These are phyloP conservation scores for Saccostrea cuccullata DNA, from an alignment of 1,140 invertebrate genomes.

Conservation along the genomic window DNA sequence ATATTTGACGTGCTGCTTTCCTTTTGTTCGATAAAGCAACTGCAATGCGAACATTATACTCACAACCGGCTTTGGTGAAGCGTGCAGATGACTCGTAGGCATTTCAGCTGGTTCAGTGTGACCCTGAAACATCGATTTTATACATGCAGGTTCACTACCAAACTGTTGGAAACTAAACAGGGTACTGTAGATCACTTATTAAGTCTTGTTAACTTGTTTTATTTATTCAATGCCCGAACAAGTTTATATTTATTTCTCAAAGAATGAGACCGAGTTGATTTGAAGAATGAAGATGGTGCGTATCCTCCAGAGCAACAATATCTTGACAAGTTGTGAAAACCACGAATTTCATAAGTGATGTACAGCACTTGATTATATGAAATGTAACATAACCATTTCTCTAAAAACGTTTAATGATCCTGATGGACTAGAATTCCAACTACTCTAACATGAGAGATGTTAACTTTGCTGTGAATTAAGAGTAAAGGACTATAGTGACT, in stretches of 20 bases:
- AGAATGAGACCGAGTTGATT: too few relatives aligned
- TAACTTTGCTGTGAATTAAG: neutral
- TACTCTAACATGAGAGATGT: neutral
- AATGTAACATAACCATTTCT: neutral
- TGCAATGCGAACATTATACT: slow-evolving; percentile 43
- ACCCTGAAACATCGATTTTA: slow-evolving; percentile 22
- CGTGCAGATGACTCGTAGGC: slow-evolving; percentile 35
- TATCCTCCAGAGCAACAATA: neutral
- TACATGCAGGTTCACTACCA: slow-evolving; percentile 26
- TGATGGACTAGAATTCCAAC: neutral
- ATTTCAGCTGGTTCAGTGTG: neutral
- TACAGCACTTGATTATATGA: neutral
- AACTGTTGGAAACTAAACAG: neutral
- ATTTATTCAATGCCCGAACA: neutral
- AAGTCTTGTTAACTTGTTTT: neutral
- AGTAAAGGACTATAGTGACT: neutral
- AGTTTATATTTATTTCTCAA: neutral
- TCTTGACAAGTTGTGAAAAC: neutral
- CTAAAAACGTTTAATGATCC: neutral
- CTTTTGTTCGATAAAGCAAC: neutral
- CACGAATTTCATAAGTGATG: neutral
- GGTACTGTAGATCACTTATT: slow-evolving; percentile 30
- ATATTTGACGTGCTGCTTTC: neutral
- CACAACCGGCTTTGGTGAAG: slow-evolving; percentile 47
- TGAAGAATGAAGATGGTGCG: too few relatives aligned